A percentile compares a stretch with the other conserved stretches of the same genome.
These are phyloP conservation scores for Hydrotaea cyrtoneurina DNA, from an alignment of 2,888 invertebrate species.

Conservation along the genomic window DNA sequence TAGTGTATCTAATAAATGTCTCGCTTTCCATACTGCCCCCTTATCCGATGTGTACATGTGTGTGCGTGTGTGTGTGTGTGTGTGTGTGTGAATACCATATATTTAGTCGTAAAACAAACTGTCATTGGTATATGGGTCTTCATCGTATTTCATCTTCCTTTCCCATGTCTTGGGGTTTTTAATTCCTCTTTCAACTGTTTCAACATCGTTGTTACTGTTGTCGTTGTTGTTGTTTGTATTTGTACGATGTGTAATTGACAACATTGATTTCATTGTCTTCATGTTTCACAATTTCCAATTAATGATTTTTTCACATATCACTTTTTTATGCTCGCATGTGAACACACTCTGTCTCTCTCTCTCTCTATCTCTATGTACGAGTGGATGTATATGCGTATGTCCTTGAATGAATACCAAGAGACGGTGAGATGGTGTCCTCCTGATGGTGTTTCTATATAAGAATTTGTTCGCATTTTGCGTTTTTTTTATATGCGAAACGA, in stretches of 20 bases:
- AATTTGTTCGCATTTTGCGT: background rate
- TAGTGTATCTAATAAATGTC: too few species aligned
- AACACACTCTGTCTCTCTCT: background rate
- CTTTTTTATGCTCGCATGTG: conserved; percentile 23
- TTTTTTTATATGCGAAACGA: background rate
- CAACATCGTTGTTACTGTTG: background rate
- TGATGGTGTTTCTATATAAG: background rate
- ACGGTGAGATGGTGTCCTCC: background rate
- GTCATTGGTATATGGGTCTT: conserved; percentile 9
- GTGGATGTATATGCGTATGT: background rate
- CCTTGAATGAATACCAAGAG: background rate
- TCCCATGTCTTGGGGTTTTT: conserved; percentile 19
- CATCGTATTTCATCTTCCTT: background rate
- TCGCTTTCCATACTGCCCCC: background rate
- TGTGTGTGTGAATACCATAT: background rate
- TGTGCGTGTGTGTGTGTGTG: background rate
- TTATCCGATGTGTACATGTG: background rate
- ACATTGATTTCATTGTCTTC: conserved; percentile 46
- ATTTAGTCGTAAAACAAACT: background rate
- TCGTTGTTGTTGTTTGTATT: background rate
- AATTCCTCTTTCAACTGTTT: background rate
- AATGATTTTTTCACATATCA: conserved; percentile 38
- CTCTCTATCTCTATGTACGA: background rate
- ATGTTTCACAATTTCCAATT: conserved; percentile 36
- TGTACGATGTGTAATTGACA: conserved; percentile 35